Evolutionary conservation across 2,888 invertebrate species (phyloP).

Genomic region (Eupithecia centaureata): DNA sequence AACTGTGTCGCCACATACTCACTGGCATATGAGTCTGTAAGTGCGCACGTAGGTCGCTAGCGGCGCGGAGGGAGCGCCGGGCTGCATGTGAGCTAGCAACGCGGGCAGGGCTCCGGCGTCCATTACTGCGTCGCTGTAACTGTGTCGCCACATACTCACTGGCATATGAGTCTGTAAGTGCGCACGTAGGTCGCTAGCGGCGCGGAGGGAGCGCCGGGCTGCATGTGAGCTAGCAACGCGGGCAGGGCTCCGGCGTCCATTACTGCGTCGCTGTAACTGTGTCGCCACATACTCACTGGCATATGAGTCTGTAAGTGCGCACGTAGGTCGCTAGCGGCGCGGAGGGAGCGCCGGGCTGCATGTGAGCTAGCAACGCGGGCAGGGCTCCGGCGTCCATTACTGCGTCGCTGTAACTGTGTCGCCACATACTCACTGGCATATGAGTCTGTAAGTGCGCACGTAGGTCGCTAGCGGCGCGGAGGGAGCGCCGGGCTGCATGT

Average conservation of each 20-base stretch:
- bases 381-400: no score
- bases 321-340: not conserved
- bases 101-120: no score
- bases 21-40: not conserved
- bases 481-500: not conserved
- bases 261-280: no score
- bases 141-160: no score
- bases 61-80: not conserved
- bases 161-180: not conserved
- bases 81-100: not conserved
- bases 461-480: not conserved
- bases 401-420: no score
- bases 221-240: not conserved
- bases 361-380: not conserved
- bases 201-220: not conserved
- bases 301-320: not conserved
- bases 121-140: no score
- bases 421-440: slow-evolving; percentile 1
- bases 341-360: not conserved
- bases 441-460: not conserved
- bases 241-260: no score
- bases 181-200: not conserved
- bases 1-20: no score
- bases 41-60: not conserved
- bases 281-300: not conserved